Base-by-base conservation (phyloP, 92 coral and sea anemone genomes). In the Metridium senile region DNA sequence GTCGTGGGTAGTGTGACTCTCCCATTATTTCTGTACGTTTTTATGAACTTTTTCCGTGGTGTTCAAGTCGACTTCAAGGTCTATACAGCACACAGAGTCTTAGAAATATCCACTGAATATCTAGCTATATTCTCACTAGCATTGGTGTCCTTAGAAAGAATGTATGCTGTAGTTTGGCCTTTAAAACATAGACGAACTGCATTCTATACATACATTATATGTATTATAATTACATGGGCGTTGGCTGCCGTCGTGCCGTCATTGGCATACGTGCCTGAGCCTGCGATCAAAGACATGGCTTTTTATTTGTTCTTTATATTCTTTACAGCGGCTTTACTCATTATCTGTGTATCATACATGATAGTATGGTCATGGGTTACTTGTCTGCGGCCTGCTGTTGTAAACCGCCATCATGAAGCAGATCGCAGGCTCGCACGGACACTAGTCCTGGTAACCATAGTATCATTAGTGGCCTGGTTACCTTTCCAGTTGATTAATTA, bases 401-500 rank as follows among this genome's bases (percentile, higher is more conserved):
- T 78, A 7, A 43, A 56, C 35, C 80, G 70, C 33, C 82, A 64
- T 32, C 75, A 81, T 23, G 75, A 76, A 39, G 32, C 73, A 9
- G 97, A 91, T 53, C 88, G 76, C 61, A 86, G 90, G 20, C 80
- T 91, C 30, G 97, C 97, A 16, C 87, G 86, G 21, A 80, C 88
- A 8, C 58, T 91, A 35, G 87, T 86, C 47, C 72, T 89, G 20
- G 85, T 91, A 49, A 91, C 97, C 9, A 74, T 79, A 3, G 77
- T 91, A 11, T 91, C 90, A 28, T 49, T 88, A 11, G 72, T 86
- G 35, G 90, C 97, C 20, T 91, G 97, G 97, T 26, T 88, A 58
- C 97, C 97, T 21, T 91, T 91, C 73, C 97, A 91, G 30, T 57
- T 91, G 26, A 64, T 91, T 19, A 81, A 81, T 39, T 88, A 86